Evolutionary conservation across 1,140 invertebrate species (phyloP).

Genomic region (Colletes gigas): DNA sequence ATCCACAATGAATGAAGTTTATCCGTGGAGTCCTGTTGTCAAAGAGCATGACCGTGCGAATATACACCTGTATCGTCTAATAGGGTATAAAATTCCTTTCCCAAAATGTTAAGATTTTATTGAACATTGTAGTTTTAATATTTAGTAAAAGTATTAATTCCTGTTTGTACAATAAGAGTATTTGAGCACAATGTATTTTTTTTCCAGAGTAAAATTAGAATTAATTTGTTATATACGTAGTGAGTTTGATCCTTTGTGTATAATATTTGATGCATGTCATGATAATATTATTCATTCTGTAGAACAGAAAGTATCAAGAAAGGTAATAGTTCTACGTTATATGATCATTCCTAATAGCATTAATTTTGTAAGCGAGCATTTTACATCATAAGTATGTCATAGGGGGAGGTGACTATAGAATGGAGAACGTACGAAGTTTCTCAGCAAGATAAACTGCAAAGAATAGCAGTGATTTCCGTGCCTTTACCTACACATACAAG

Average conservation of each 20-base stretch:
- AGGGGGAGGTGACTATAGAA: conserved; percentile 89
- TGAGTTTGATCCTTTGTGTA: conserved; percentile 86
- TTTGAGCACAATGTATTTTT: conserved; percentile 24
- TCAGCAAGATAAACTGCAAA: conserved; percentile 85
- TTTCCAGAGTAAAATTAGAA: conserved; percentile 83
- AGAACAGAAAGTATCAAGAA: conserved; percentile 89
- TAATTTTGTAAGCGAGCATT: neutral
- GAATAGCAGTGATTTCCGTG: conserved; percentile 85
- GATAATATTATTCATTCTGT: conserved; percentile 87
- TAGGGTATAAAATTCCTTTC: conserved; percentile 72
- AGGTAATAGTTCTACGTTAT: conserved; percentile 74
- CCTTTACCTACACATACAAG: conserved; percentile 87
- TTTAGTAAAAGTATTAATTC: conserved; percentile 8
- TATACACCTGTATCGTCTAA: conserved; percentile 86
- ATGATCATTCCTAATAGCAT: neutral
- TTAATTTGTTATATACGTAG: conserved; percentile 85
- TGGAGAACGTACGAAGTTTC: conserved; percentile 87
- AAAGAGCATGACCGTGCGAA: conserved; percentile 91
- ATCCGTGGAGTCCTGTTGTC: conserved; percentile 90
- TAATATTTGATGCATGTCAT: conserved; percentile 85
- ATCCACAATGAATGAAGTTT: conserved; percentile 89
- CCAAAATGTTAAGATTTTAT: neutral
- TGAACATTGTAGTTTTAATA: conserved; percentile 8
- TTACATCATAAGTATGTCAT: conserved; percentile 24
- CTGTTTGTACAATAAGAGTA: neutral